These are phyloP conservation scores for Mionectes macconnelli DNA, from an alignment of 2,113 vertebrate genomes.

Conservation along the genomic window DNA sequence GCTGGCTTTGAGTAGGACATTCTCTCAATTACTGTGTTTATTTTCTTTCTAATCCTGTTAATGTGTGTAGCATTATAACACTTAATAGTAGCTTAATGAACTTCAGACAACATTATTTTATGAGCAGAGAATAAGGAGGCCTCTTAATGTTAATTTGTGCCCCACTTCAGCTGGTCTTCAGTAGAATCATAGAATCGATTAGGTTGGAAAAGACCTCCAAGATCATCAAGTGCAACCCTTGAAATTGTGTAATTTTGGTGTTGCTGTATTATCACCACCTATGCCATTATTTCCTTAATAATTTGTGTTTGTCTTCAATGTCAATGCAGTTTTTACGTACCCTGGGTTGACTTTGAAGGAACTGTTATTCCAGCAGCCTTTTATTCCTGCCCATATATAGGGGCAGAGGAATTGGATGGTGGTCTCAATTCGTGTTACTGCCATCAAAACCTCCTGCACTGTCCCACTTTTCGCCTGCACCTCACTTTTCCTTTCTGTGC, in stretches of 20 bases:
- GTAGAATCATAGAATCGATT: no score
- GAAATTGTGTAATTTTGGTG: no score
- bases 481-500: neutral
- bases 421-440: neutral
- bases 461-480: neutral
- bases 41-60: slow-evolving; percentile 34
- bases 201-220: no score
- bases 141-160: neutral
- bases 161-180: neutral
- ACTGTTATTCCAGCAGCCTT: neutral
- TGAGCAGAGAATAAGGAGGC: neutral
- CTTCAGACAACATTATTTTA: slow-evolving; percentile 9
- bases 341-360: neutral
- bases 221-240: no score
- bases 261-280: neutral
- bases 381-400: neutral
- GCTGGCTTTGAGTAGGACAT: neutral
- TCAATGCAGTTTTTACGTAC: neutral
- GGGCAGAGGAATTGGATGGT: neutral
- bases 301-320: neutral
- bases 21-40: slow-evolving; percentile 16
- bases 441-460: neutral
- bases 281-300: neutral
- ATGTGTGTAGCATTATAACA: neutral
- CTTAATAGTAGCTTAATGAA: slow-evolving; percentile 45